Percentiles rank a stretch among this genome's conserved stretches.
Evolutionary conservation across 2,113 vertebrate species (phyloP).

Genomic region (Peromyscus polionotus): DNA sequence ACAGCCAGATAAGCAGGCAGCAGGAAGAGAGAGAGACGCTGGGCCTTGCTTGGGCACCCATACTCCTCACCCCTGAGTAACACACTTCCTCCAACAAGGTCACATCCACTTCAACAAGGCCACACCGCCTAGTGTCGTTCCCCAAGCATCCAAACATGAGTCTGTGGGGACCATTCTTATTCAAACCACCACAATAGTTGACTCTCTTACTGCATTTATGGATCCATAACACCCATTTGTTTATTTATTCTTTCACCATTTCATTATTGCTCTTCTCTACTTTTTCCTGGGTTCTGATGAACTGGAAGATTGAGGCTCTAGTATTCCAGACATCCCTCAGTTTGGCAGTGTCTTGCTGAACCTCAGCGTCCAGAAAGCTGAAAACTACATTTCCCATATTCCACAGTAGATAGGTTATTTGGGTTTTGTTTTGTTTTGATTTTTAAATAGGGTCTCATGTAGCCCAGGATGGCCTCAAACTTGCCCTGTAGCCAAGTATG

Average conservation of each 20-base stretch:
- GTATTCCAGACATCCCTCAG: neutral
- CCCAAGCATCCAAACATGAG: neutral
- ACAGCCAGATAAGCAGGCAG: neutral
- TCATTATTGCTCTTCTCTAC: neutral
- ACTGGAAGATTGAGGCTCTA: neutral
- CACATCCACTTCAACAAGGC: neutral
- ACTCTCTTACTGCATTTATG: neutral
- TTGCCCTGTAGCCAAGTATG: neutral
- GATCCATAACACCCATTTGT: neutral
- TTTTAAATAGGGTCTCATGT: neutral
- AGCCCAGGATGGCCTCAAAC: neutral
- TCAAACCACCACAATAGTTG: neutral
- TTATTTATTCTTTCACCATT: neutral
- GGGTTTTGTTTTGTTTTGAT: neutral
- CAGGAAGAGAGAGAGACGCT: neutral
- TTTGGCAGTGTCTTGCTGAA: neutral
- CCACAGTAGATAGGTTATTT: neutral
- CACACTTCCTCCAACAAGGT: neutral
- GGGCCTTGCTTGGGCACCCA: too few relatives aligned
- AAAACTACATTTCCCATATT: conserved; percentile 54
- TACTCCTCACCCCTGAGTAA: neutral
- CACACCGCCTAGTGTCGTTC: neutral
- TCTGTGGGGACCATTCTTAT: neutral
- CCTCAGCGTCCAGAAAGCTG: neutral
- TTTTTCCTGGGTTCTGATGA: neutral